Percentiles rank a stretch among this genome's conserved stretches.
These are phyloP conservation scores for Mastacembelus armatus DNA, from an alignment of 2,797 vertebrate species.

Conservation along the genomic window DNA sequence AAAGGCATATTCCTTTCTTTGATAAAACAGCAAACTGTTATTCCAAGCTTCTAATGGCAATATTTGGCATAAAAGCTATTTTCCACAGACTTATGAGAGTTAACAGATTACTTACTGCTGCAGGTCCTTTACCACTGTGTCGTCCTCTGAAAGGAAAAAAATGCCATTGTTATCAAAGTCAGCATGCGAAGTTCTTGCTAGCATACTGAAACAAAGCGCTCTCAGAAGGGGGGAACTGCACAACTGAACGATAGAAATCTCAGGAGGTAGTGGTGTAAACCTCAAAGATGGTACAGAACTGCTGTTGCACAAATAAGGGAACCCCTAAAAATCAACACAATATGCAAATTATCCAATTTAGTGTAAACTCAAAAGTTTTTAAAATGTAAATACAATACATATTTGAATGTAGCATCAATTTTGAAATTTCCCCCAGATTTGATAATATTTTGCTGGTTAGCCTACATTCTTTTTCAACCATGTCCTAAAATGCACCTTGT, in stretches of 20 bases:
- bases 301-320: neutral
- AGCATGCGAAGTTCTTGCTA: neutral
- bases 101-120: constrained; percentile 87
- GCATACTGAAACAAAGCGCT: neutral
- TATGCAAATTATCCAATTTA: neutral
- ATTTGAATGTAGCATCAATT: too few species aligned
- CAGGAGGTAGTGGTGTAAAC: neutral
- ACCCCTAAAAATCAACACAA: neutral
- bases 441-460: constrained; percentile 21
- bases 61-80: neutral
- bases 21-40: neutral
- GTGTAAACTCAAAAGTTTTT: neutral
- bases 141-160: constrained; percentile 89
- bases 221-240: neutral
- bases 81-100: neutral
- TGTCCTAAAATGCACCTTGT: constrained; percentile 76
- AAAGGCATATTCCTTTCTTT: neutral
- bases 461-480: constrained; percentile 51
- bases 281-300: neutral
- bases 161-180: constrained; percentile 26
- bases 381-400: neutral
- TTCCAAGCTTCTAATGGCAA: neutral
- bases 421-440: neutral
- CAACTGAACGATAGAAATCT: neutral
- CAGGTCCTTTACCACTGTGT: constrained; percentile 93